Percentiles rank a stretch among this genome's conserved stretches.
Evolutionary conservation across 2,113 vertebrate genomes (phyloP).

Genomic region (Corythaeola cristata): DNA sequence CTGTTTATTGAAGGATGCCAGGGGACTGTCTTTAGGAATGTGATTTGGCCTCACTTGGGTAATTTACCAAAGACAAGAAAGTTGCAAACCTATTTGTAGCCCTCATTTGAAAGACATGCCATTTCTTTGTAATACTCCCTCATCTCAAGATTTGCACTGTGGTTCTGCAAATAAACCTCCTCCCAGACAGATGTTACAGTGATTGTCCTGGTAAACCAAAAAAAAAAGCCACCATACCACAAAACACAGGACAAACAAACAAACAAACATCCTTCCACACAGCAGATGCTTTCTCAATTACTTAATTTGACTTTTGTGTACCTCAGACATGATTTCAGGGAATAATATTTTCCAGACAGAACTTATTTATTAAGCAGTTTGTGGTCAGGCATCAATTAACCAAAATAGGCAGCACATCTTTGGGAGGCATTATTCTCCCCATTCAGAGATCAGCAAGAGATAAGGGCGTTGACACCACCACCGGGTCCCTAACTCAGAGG

Average conservation of each 20-base stretch:
- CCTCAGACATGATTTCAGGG: slow-evolving; percentile 70
- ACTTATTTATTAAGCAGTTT: slow-evolving; percentile 63
- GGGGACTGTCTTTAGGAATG: slow-evolving; percentile 53
- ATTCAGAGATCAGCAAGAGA: background rate
- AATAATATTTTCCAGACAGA: slow-evolving; percentile 75
- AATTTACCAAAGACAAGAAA: slow-evolving; percentile 62
- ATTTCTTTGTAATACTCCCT: slow-evolving; percentile 40
- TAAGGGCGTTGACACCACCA: background rate
- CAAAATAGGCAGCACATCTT: slow-evolving; percentile 38
- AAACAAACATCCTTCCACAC: slow-evolving; percentile 39
- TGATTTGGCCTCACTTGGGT: slow-evolving; percentile 46
- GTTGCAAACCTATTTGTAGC: slow-evolving; percentile 43
- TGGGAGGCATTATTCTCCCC: slow-evolving; percentile 31
- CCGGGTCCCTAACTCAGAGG: slow-evolving; percentile 25
- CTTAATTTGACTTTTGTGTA: slow-evolving; percentile 71
- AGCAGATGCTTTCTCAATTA: slow-evolving; percentile 72
- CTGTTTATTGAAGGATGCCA: slow-evolving; percentile 60
- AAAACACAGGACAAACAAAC: slow-evolving; percentile 20
- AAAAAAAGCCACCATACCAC: background rate
- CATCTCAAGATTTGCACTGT: background rate
- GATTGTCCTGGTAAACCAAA: slow-evolving; percentile 21
- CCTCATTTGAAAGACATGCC: slow-evolving; percentile 46
- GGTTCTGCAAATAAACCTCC: slow-evolving; percentile 46
- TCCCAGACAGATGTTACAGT: slow-evolving; percentile 22
- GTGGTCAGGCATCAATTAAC: slow-evolving; percentile 62